Conservation (phyloP, 1,140 invertebrate genomes). For the Thaumetopoea pityocampa region DNA sequence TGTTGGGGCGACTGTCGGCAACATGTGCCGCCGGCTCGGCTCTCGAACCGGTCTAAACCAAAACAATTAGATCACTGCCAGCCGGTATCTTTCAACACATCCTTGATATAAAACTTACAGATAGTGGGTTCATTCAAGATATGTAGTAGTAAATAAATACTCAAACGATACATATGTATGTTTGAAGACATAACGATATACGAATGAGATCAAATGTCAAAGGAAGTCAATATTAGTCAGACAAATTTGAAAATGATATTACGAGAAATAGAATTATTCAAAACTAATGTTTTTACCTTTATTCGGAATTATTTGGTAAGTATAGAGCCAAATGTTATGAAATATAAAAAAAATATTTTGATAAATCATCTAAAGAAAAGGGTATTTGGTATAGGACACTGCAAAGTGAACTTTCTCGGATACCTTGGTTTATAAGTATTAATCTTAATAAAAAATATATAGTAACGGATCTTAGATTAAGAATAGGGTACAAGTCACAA, state of each 20-base stretch:
- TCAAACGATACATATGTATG: neutral
- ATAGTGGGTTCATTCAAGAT: conserved; percentile 2
- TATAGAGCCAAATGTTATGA: no score
- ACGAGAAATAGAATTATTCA: conserved; percentile 23
- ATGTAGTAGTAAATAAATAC: conserved; percentile 1
- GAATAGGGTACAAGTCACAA: no score
- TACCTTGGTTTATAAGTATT: no score
- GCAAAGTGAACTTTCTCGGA: no score
- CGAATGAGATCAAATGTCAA: conserved; percentile 6
- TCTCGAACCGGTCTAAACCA: conserved; percentile 37
- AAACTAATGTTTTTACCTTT: conserved; percentile 26
- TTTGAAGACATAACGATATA: conserved; percentile 7
- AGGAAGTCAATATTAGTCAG: conserved; percentile 6
- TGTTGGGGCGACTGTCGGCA: conserved; percentile 26
- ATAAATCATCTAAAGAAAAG: no score
- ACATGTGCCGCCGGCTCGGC: conserved; percentile 39
- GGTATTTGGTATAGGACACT: no score
- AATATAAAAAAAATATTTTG: no score
- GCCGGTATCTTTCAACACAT: conserved; percentile 27
- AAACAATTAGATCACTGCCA: conserved; percentile 53
- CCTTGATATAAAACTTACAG: conserved; percentile 24
- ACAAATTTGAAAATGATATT: conserved; percentile 1
- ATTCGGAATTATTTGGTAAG: no score
- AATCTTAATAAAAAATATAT: no score
- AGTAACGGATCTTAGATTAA: no score